Conservation (phyloP, 2,797 vertebrate genomes). For the Babyrousa celebensis region DNA sequence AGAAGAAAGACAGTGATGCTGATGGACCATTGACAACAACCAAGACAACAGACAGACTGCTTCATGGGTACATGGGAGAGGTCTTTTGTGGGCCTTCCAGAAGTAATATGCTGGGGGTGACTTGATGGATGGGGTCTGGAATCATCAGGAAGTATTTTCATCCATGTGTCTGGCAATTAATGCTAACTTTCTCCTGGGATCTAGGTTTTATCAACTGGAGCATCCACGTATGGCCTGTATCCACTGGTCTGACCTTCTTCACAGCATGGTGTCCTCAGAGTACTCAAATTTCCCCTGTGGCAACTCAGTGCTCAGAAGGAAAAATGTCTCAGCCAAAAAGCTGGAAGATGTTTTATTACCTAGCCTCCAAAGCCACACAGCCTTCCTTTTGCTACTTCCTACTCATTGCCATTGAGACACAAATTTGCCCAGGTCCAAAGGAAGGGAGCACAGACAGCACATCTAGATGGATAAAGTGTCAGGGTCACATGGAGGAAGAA, state of each 20-base stretch:
- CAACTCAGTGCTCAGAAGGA: background rate
- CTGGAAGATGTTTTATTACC: background rate
- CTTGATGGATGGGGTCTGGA: background rate
- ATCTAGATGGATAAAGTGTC: background rate
- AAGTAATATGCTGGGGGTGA: background rate
- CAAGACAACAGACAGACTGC: background rate
- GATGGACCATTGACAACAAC: background rate
- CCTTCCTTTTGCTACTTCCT: background rate
- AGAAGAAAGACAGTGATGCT: background rate
- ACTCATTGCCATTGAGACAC: background rate
- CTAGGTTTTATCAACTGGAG: background rate
- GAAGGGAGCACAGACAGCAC: background rate
- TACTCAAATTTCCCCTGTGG: background rate
- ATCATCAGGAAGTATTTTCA: background rate
- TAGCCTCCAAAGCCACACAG: background rate
- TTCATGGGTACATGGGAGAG: background rate
- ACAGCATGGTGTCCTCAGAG: accelerated
- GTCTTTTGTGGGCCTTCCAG: background rate
- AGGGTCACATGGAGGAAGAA: background rate
- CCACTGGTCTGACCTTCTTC: background rate
- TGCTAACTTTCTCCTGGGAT: background rate
- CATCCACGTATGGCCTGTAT: background rate
- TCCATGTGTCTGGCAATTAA: background rate
- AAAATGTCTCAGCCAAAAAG: background rate
- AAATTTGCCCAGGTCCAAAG: background rate